Evolutionary conservation across 2,797 vertebrate species (phyloP), one percentile per base, ranked within the genome.

Genomic region (Molossus alvarezi): DNA sequence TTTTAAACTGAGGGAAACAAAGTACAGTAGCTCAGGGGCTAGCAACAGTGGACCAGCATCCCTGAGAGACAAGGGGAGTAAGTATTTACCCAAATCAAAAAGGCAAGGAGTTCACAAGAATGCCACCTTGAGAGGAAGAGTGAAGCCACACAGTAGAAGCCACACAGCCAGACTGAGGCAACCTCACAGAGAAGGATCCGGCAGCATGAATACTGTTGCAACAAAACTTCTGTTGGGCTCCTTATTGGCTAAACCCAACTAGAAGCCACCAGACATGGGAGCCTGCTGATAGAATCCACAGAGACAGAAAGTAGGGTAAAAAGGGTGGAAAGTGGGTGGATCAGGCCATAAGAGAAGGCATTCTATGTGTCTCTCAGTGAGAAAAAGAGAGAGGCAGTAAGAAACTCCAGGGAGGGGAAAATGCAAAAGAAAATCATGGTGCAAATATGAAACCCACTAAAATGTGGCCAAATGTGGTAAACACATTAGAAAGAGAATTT

Each of bases 341-440:
- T 27, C 45, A 17, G n/a, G 25, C 41, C 29, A 84, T 0, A 37
- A 20, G 0, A 95, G 23, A 84, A 94, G 29, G 75, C 5, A 48
- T 23, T 45, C 15, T 29, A 11, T 11, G 45, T 6, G 15, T 57
- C 18, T 76, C 33, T 76, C 62, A 62, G 21, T 37, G 33, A 95
- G 71, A 95, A 91, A 95, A 91, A 87, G 33, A 6, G 8, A 81
- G 90, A 90, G 71, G 82, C 48, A 58, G 41, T 55, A 60, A 84
- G 53, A 37, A 92, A 62, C 58, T 89, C 72, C 27, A 69, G n/a
- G 58, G 9, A 92, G 33, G 27, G 4, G 33, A 81, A 86, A 86
- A 85, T 27, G 8, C 72, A 76, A 86, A 92, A 57, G 53, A 82
- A 88, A 69, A 53, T 69, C 53, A 90, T 1, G 11, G 58, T 33